Evolutionary conservation across 2,797 vertebrate species (phyloP), one percentile per base, ranked within the genome.

Genomic region (Gadopsis marmoratus): DNA sequence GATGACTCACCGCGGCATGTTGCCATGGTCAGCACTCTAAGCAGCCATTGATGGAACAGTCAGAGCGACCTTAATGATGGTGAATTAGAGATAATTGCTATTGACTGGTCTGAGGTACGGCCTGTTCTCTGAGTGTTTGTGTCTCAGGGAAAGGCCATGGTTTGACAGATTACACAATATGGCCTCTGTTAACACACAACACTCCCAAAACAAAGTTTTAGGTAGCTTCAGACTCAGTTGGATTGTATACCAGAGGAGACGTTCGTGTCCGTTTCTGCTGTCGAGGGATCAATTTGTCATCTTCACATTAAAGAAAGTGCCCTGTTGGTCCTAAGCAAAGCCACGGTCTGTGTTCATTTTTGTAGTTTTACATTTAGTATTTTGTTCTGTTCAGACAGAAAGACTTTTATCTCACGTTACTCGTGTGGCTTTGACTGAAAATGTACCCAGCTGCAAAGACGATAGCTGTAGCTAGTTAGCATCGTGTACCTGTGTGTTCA

Each of bases 11-110:
- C 54, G 51, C 55, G 43, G 71, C 84, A 72, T 39, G 89, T 94
- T 93, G 84, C 91, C 75, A 86, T 85, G 86, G 86, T 64, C 85
- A 88, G 62, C 53, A 60, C 71, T 81, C 41, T n/a, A 17, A 73
- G 74, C 14, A 77, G 86, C 88, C 70, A 75, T 66, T 71, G 67
- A 74, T 88, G 84, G 59, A 77, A 88, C 86, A 66, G 77, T 86
- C 79, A 56, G 74, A 43, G 37, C 13, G n/a, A 66, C 73, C 82
- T 86, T 88, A 90, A 89, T 86, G 83, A 87, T 23, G 35, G 48
- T 47, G 81, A 72, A 85, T 82, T 85, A 84, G 80, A 83, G 79
- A 78, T 90, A 89, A 94, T 84, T 82, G 74, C 31, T 73, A 85
- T 86, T 85, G 83, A 85, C 84, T 81, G 83, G 72, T 69, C 48